These are phyloP conservation scores for Agrochola litura DNA, from an alignment of 2,888 invertebrate species.

Conservation along the genomic window DNA sequence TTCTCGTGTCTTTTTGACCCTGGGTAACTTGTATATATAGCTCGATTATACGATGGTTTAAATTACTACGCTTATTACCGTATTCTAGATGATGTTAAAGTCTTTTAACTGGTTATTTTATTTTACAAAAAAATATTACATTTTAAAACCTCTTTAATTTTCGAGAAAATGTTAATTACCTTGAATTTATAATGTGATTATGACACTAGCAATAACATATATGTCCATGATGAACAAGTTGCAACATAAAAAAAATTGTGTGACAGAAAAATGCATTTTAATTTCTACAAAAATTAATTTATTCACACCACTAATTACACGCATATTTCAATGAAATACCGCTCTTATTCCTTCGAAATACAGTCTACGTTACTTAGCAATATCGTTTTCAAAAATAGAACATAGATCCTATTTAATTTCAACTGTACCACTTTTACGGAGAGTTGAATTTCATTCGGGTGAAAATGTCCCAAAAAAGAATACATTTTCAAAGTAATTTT, in stretches of 20 bases:
- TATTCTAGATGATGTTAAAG: neutral
- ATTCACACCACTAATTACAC: conserved; percentile 66
- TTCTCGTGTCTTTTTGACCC: neutral
- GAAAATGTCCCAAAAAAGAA: conserved; percentile 12
- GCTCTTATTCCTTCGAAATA: conserved; percentile 31
- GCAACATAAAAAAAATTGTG: conserved; percentile 50
- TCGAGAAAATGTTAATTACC: neutral
- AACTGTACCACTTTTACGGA: conserved; percentile 43
- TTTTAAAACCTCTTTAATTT: neutral
- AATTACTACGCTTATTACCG: neutral
- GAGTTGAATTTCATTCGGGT: conserved; percentile 37
- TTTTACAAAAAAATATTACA: neutral
- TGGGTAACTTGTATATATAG: neutral
- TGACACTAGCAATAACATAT: neutral
- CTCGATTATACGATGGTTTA: neutral
- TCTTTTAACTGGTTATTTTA: neutral
- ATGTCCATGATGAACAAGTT: conserved; percentile 30
- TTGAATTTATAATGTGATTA: conserved; percentile 9
- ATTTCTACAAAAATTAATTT: conserved; percentile 67
- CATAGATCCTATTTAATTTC: conserved; percentile 40
- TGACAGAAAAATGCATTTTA: conserved; percentile 68
- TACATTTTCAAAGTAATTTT: conserved; percentile 20
- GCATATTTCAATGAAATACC: conserved; percentile 31
- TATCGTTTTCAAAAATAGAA: neutral
- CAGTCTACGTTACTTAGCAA: conserved; percentile 17